A percentile compares a stretch with the other conserved stretches of the same genome.
Conservation (phyloP, 1,140 invertebrate species). For the Drosophila kanapiae region DNA sequence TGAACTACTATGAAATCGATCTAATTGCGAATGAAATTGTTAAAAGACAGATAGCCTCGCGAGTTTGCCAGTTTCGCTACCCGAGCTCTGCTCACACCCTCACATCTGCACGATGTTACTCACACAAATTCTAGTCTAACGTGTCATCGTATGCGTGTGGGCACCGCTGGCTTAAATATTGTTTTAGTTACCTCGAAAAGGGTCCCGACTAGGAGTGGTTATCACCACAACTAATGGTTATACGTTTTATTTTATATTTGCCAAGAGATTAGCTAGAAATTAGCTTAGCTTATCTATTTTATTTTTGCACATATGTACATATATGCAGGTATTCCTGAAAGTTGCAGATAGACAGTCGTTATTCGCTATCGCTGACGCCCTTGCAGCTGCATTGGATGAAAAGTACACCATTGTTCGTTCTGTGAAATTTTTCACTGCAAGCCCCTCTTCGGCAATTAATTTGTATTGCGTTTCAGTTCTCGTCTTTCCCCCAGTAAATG, state of each 20-base stretch:
- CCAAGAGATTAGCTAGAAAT: not conserved
- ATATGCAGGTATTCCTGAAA: conserved; percentile 5
- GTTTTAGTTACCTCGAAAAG: not conserved
- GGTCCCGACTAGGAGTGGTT: not conserved
- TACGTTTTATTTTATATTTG: not conserved
- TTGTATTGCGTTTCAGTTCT: conserved; percentile 7
- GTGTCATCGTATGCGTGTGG: too few relatives aligned
- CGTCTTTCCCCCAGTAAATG: conserved; percentile 2
- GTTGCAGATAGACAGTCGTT: conserved; percentile 2
- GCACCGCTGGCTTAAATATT: too few relatives aligned
- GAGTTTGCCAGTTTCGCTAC: too few relatives aligned
- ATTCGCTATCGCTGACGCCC: not conserved
- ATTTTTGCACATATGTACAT: not conserved
- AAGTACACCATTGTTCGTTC: not conserved
- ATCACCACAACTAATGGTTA: not conserved
- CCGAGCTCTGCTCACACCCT: too few relatives aligned
- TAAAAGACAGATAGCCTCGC: too few relatives aligned
- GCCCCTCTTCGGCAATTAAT: not conserved
- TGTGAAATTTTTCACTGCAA: not conserved
- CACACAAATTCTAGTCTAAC: too few relatives aligned
- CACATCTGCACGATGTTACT: too few relatives aligned
- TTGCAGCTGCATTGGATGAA: conserved; percentile 5
- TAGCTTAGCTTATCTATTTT: conserved; percentile 18
- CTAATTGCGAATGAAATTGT: not conserved
- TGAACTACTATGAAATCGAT: too few relatives aligned